These are phyloP conservation scores for Glyphotaelius pellucidus DNA, from an alignment of 2,888 invertebrate genomes.

Conservation along the genomic window DNA sequence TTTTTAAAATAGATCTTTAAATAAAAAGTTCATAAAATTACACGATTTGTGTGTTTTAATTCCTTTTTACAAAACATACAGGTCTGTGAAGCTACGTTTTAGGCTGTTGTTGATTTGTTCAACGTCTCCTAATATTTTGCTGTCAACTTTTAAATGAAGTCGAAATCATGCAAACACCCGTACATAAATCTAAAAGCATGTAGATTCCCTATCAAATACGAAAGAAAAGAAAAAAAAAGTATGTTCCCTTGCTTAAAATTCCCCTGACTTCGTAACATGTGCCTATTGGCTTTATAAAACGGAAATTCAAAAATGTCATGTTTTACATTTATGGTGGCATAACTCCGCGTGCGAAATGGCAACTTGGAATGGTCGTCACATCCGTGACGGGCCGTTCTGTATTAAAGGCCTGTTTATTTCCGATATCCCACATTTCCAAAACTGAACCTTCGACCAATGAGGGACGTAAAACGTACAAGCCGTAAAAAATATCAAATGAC, in stretches of 20 bases:
- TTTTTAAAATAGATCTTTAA: background rate
- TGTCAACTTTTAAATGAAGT: background rate
- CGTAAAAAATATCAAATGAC: conserved; percentile 62
- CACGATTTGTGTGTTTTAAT: too few relatives aligned
- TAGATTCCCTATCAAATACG: background rate
- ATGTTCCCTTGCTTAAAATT: conserved; percentile 4
- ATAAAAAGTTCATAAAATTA: too few relatives aligned
- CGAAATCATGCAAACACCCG: background rate
- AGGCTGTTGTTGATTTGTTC: background rate
- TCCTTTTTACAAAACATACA: background rate
- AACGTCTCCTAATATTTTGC: background rate
- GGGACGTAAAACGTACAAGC: conserved; percentile 60
- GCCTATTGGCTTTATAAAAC: conserved; percentile 38
- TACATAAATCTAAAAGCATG: background rate
- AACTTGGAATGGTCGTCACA: conserved; percentile 49
- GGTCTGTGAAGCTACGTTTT: too few relatives aligned
- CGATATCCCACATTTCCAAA: conserved; percentile 58
- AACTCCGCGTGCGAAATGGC: conserved; percentile 43
- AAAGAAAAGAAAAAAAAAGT: background rate
- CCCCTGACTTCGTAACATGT: conserved; percentile 13
- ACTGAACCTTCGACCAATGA: conserved; percentile 58
- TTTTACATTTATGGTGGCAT: conserved; percentile 56
- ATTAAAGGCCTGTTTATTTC: conserved; percentile 63
- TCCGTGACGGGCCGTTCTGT: conserved; percentile 47
- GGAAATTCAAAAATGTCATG: conserved; percentile 52